Base-by-base conservation (phyloP, 2,888 invertebrate genomes). In the Malachius bipustulatus region DNA sequence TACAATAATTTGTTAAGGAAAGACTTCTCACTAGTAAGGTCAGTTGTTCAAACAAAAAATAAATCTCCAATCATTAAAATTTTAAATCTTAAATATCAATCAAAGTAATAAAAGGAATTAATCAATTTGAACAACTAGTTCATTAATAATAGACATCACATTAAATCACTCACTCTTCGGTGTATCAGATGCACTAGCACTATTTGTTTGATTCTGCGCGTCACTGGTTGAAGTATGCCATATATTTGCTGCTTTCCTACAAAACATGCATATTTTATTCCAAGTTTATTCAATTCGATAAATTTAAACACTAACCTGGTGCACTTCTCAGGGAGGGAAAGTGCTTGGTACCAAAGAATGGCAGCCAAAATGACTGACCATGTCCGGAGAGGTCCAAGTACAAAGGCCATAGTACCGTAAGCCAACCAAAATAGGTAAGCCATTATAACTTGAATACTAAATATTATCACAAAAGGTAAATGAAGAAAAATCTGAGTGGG, bases 341-440 rank as follows among this genome's bases (percentile, higher is more conserved):
- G 54, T 4, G 72, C 70, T 49, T 72, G 72, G 54, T 75, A 73
- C 77, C 80, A 83, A 38, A 83, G 54, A 39, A 73, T 53, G 31
- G 75, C 50, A 39, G 79, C 80, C 42, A 85, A 58, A 31, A 77
- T 53, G 33, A 85, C 65, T 35, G 83, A 81, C 81, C 87, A 88
- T 1, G 83, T 82, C 47, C 85, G 67, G 32, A 88, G 62, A 0
- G 87, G 85, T 32, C 85, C 83, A 41, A 87, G 63, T 35, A 85
- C 44, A 41, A 82, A 73, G 1, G 87, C 81, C 55, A 82, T 57
- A 1, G 75, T 77, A 6, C 87, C 87, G 62, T 88, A 87, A 10
- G 82, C 82, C 46, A 80, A 55, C 75, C 81, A 83, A 55, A 85
- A 87, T 56, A 81, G 78, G 55, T 82, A 82, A 1, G 77, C 75